A percentile compares a stretch with the other conserved stretches of the same genome.
These are phyloP conservation scores for Lethenteron reissneri DNA, from an alignment of 2,113 vertebrate genomes.

Conservation along the genomic window DNA sequence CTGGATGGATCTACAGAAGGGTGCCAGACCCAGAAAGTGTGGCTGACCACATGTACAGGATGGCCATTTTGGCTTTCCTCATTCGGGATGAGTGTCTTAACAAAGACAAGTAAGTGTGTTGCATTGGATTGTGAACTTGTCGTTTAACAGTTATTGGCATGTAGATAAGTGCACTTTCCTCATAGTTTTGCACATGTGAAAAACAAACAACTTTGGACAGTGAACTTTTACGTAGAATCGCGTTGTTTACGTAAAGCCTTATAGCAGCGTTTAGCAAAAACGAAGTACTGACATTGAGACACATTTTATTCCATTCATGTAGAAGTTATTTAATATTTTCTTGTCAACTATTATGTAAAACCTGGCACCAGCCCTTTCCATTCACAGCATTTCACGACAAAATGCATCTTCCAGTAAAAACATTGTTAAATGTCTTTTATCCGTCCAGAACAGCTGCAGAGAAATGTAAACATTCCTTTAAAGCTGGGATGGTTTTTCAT, in stretches of 20 bases:
- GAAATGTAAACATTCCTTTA: neutral
- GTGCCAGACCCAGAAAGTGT: conserved; percentile 67
- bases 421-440: neutral
- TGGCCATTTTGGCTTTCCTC: conserved; percentile 79
- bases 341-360: no score
- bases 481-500: conserved; percentile 9
- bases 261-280: neutral
- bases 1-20: conserved; percentile 74
- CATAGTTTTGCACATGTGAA: neutral
- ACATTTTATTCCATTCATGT: no score
- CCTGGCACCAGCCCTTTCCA: no score
- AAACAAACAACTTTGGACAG: neutral
- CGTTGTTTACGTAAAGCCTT: neutral
- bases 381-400: neutral
- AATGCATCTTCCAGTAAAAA: neutral
- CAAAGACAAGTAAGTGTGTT: conserved; percentile 41
- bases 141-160: neutral
- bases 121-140: conserved; percentile 1
- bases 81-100: conserved; percentile 47
- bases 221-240: neutral
- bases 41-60: conserved; percentile 93
- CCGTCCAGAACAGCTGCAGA: neutral
- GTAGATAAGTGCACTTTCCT: neutral
- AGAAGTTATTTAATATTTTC: no score
- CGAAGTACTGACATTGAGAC: neutral